These are phyloP conservation scores for Cephus pygmeus DNA, from an alignment of 2,888 invertebrate genomes.

Conservation along the genomic window DNA sequence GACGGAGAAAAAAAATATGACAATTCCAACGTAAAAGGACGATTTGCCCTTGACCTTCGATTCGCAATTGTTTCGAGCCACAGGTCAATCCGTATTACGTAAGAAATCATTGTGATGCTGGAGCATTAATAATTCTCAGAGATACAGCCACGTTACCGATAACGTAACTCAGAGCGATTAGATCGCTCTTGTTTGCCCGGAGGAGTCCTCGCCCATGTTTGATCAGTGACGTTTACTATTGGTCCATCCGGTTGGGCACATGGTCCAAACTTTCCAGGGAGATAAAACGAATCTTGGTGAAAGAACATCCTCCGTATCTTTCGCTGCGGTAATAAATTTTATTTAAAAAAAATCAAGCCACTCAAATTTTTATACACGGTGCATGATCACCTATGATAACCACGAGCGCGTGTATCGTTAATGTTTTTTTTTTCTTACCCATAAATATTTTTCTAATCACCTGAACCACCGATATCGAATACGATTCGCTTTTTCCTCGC, in stretches of 20 bases:
- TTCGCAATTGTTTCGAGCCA: not conserved
- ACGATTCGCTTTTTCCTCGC: not conserved
- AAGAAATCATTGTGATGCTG: conserved; percentile 46
- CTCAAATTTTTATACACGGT: not conserved
- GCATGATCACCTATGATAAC: not conserved
- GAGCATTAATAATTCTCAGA: conserved; percentile 38
- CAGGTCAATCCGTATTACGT: not conserved
- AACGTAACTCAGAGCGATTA: conserved; percentile 52
- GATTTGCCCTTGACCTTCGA: not conserved
- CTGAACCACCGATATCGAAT: not conserved
- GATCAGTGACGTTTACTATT: conserved; percentile 53
- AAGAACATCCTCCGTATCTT: not conserved
- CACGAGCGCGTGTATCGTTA: not conserved
- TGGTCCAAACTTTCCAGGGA: conserved; percentile 36
- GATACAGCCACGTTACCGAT: conserved; percentile 41
- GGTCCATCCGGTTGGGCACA: conserved; percentile 57
- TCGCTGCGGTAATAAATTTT: not conserved
- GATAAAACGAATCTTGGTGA: conserved; percentile 3
- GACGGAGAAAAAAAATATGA: not conserved
- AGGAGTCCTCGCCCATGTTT: conserved; percentile 59
- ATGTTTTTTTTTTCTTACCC: not conserved
- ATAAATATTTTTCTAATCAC: not conserved
- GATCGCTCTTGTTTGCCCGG: conserved; percentile 57
- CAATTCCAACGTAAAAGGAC: not conserved
- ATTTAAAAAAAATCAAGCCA: not conserved